Base-by-base conservation (phyloP, 2,113 vertebrate species). In the Myiozetetes cayanensis region DNA sequence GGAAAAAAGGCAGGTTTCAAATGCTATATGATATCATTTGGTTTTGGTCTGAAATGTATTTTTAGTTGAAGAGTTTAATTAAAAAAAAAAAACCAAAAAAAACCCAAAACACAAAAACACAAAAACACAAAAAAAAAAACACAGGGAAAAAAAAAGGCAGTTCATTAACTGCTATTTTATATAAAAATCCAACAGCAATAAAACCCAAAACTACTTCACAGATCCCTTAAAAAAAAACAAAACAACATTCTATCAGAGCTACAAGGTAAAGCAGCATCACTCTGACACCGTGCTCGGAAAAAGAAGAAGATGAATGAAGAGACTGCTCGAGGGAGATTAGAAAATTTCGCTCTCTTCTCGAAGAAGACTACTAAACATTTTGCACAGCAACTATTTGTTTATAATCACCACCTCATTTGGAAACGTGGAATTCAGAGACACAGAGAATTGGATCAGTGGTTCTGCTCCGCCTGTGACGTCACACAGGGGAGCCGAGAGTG, bases 341-440 rank as follows among this genome's bases (percentile, higher is more conserved):
- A 98, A 98, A 98, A 98, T 97, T 97, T 41, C 79, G 96, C 97
- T 98, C 98, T 98, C 98, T 98, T 98, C 98, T 98, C 97, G 97
- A 98, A 98, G 98, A 98, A 98, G 98, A 98, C 98, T 98, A 98
- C 98, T 98, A 97, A 97, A 97, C 96, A 97, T 98, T 97, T 98
- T 98, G 98, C 98, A 98, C 98, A 98, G 98, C 98, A 98, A 98
- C 98, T 98, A 98, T 97, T 97, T 39, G 11, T 39, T 39, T 39
- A 39, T 39, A 39, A 95, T 97, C 97, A 97, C 96, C 97, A 98
- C 97, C 97, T 98, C 97, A 97, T 98, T 94, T 6, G 94, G 97
- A 98, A 97, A 94, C 95, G 89, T 94, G 92, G 89, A 39, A 95
- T 85, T 96, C 93, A 91, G 91, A 80, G 96, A 97, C 95, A 97